A percentile compares a stretch with the other conserved stretches of the same genome.
These are phyloP conservation scores for Neoaliturus tenellus DNA, from an alignment of 2,888 invertebrate species.

Conservation along the genomic window DNA sequence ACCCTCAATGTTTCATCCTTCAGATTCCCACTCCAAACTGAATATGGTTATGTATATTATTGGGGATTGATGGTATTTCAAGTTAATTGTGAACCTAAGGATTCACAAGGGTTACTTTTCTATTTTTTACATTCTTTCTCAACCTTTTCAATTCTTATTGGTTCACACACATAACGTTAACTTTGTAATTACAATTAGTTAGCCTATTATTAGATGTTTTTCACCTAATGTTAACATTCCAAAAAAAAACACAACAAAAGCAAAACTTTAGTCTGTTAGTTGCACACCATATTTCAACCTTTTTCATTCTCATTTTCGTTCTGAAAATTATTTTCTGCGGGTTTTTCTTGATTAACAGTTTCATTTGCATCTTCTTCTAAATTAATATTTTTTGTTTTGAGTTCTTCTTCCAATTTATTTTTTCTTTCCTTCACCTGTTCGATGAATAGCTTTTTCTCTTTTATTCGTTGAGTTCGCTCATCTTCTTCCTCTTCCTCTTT, in stretches of 20 bases:
- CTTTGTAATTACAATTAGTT: not conserved
- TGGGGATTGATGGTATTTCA: too few relatives aligned
- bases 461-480: conserved; percentile 56
- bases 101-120: too few relatives aligned
- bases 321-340: conserved; percentile 52
- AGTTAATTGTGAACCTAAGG: too few relatives aligned
- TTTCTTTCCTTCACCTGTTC: conserved; percentile 56
- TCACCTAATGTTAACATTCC: not conserved
- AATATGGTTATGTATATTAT: too few relatives aligned
- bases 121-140: too few relatives aligned
- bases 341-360: not conserved
- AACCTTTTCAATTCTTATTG: too few relatives aligned
- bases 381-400: conserved; percentile 35
- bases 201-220: not conserved
- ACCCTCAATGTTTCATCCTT: too few relatives aligned
- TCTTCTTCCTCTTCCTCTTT: conserved; percentile 62
- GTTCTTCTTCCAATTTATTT: conserved; percentile 57
- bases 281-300: conserved; percentile 30
- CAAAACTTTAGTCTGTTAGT: conserved; percentile 22
- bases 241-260: not conserved
- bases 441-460: conserved; percentile 56
- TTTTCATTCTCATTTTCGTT: conserved; percentile 56
- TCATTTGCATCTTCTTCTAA: conserved; percentile 38
- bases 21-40: too few relatives aligned
- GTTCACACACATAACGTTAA: not conserved